Percentiles rank a stretch among this genome's conserved stretches.
phyloP scores from a whole-genome alignment of 2,113 vertebrate species.

The Perca fluviatilis region DNA sequence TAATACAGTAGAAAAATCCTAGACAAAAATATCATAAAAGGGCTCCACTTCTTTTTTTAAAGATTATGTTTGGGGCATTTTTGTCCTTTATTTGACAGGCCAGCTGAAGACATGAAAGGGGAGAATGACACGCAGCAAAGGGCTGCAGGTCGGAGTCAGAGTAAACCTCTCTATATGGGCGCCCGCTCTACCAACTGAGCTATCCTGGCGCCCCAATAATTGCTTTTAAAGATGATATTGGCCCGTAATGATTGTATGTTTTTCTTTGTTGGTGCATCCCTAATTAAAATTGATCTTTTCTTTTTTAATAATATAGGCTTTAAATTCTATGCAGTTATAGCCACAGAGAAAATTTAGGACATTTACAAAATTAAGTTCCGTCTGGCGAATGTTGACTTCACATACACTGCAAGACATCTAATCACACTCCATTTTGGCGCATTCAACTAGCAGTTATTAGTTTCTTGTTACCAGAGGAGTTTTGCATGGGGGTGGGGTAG shows the following conservation, averaged over 20 bases:
- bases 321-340: background rate
- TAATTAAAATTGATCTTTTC: conserved; percentile 21
- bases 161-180: no score
- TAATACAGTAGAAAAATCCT: background rate
- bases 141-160: no score
- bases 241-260: background rate
- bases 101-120: no score
- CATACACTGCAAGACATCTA: conserved; percentile 12
- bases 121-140: no score
- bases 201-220: background rate
- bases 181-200: no score
- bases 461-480: conserved; percentile 52
- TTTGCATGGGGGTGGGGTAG: conserved; percentile 54
- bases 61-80: no score
- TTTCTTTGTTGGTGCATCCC: background rate
- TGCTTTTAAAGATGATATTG: conserved; percentile 4
- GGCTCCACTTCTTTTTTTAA: background rate
- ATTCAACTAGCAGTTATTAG: conserved; percentile 37
- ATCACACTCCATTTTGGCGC: conserved; percentile 24
- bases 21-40: background rate
- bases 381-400: conserved; percentile 17
- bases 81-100: no score
- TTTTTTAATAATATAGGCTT: background rate
- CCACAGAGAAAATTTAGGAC: conserved; percentile 33
- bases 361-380: conserved; percentile 8